Evolutionary conservation across 2,113 vertebrate species (phyloP).

Genomic region (Periophthalmus modestus): DNA sequence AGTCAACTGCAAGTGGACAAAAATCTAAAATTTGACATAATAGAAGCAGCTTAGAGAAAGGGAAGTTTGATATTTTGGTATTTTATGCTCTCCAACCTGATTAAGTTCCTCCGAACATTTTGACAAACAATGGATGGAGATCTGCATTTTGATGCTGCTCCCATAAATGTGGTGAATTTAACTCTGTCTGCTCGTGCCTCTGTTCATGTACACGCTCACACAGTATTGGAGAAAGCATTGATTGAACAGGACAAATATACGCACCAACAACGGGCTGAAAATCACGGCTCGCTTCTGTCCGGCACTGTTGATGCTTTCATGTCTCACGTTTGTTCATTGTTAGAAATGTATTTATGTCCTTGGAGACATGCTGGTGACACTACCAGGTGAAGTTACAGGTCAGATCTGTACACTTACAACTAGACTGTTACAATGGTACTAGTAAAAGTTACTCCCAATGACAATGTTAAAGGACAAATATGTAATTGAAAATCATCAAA

Average conservation of each 20-base stretch:
- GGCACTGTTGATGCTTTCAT: slow-evolving; percentile 15
- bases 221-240: slow-evolving; percentile 44
- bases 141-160: not conserved
- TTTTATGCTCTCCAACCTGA: no score
- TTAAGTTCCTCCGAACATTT: not conserved
- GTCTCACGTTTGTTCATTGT: slow-evolving; percentile 32
- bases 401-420: not conserved
- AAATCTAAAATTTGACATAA: no score
- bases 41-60: no score
- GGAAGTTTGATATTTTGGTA: no score
- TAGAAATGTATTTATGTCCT: no score
- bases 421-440: not conserved
- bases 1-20: no score
- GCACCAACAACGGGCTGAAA: slow-evolving; percentile 43
- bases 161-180: no score
- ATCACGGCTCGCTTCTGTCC: slow-evolving; percentile 34
- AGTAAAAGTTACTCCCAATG: not conserved
- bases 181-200: slow-evolving; percentile 29
- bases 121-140: not conserved
- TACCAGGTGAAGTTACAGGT: no score
- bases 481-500: not conserved
- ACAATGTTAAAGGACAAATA: not conserved
- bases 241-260: slow-evolving; percentile 44
- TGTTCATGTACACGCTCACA: slow-evolving; percentile 27
- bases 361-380: no score